A percentile compares a stretch with the other conserved stretches of the same genome.
Evolutionary conservation across 1,140 invertebrate genomes (phyloP).

Genomic region (Chionoecetes opilio): DNA sequence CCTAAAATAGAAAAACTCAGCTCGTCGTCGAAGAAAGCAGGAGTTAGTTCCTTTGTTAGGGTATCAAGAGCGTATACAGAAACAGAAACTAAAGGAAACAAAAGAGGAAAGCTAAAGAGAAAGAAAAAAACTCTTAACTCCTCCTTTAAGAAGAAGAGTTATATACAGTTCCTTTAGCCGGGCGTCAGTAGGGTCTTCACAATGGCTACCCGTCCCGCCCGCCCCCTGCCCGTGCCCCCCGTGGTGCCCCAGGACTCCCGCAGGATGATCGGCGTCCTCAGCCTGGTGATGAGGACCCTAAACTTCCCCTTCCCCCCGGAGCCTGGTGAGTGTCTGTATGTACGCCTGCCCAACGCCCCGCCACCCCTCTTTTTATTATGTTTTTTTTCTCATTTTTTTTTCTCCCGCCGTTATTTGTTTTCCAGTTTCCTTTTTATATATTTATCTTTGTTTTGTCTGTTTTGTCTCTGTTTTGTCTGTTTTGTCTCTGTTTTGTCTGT

Average conservation of each 20-base stretch:
- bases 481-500: no score
- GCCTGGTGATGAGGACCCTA: slow-evolving; percentile 80
- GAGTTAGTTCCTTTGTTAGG: no score
- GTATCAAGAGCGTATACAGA: no score
- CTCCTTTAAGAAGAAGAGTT: no score
- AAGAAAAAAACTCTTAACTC: background rate
- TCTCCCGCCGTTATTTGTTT: background rate
- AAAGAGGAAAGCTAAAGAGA: background rate
- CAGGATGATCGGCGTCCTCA: slow-evolving; percentile 81
- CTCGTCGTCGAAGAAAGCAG: no score
- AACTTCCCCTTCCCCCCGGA: slow-evolving; percentile 81
- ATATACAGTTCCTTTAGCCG: background rate
- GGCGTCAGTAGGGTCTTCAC: background rate
- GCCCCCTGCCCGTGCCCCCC: slow-evolving; percentile 79
- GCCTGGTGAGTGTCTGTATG: slow-evolving; percentile 77
- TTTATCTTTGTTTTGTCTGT: no score
- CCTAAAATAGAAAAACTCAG: no score
- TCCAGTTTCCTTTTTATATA: no score
- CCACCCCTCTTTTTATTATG: background rate
- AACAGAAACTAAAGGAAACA: no score
- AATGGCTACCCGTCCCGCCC: slow-evolving; percentile 80
- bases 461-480: no score
- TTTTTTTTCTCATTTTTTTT: background rate
- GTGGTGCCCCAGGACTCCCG: slow-evolving; percentile 78
- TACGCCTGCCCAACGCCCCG: background rate